Base-by-base conservation (phyloP, 2,797 vertebrate genomes). In the Rhinatrema bivittatum region DNA sequence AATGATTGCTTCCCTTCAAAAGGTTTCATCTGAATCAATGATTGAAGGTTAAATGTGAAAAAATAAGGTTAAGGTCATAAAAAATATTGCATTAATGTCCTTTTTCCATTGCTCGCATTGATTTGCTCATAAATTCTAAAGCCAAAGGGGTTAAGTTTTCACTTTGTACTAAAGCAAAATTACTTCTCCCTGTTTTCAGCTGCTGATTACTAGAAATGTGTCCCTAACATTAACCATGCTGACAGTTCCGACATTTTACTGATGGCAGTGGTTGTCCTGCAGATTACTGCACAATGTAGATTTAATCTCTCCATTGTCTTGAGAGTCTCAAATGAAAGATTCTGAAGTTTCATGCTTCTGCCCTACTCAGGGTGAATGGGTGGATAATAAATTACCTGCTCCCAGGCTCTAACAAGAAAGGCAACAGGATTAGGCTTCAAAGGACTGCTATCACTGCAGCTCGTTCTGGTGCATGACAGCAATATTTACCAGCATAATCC, bases 401-500 rank as follows among this genome's bases (percentile, higher is more conserved):
- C 36, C 5, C 4, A 25, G 43, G 14, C n/a, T 65, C 29, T 49
- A 62, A 54, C 28, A 39, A 60, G 32, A 43, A 59, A 65, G 65
- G 20, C n/a, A 50, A 47, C 49, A 59, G 54, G 53, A 64, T 53
- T 60, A 55, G 41, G 50, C 56, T 76, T 74, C 70, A 76, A 81
- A 84, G 57, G 38, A 50, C 48, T 32, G 41, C 58, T 73, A 54
- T 70, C 65, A 69, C 62, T 64, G 45, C 42, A 38, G 27, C 43
- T 71, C 71, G 79, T 70, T 36, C 42, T 52, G 55, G 45, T 44
- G 51, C 53, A 76, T 76, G 69, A 61, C 36, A 70, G 52, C 29
- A 29, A 62, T 57, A 58, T 86, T 83, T 85, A 52, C 55, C 42
- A 54, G 51, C 38, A 73, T 68, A 78, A 87, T 83, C 74, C 68